These are phyloP conservation scores for Malurus cyaneus DNA, from an alignment of 2,113 vertebrate genomes.

Conservation along the genomic window DNA sequence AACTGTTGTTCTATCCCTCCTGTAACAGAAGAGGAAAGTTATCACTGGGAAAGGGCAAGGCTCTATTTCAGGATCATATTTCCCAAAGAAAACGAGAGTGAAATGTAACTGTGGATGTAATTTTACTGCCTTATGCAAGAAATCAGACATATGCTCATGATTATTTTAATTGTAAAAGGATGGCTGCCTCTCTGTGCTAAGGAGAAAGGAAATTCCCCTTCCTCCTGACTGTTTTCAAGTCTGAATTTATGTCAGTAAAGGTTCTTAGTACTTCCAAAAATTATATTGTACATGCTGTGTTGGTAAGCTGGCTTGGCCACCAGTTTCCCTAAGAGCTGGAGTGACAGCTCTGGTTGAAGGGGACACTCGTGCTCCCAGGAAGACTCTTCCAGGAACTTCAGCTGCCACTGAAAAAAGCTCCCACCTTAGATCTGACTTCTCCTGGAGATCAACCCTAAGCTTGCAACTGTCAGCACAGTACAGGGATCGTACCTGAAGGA, in stretches of 20 bases:
- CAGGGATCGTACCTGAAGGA: not conserved
- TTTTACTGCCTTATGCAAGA: slow-evolving; percentile 32
- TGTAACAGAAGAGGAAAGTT: not conserved
- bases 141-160: slow-evolving; percentile 28
- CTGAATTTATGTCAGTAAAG: not conserved
- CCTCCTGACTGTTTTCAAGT: not conserved
- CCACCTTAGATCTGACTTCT: not conserved
- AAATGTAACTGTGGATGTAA: slow-evolving; percentile 21
- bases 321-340: not conserved
- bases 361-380: not conserved
- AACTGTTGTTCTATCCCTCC: not conserved
- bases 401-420: not conserved
- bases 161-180: slow-evolving; percentile 46
- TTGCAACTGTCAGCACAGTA: not conserved
- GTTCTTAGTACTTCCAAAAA: not conserved
- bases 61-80: slow-evolving; percentile 33
- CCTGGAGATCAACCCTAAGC: not conserved
- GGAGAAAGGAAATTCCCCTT: slow-evolving; percentile 29
- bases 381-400: not conserved
- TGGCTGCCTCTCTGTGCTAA: not conserved
- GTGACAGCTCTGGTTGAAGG: not conserved
- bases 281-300: not conserved
- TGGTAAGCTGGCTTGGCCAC: not conserved
- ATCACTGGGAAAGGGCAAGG: slow-evolving; percentile 9
- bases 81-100: slow-evolving; percentile 7